A percentile compares a stretch with the other conserved stretches of the same genome.
Conservation (phyloP, 2,113 vertebrate genomes). For the Pelobates fuscus region DNA sequence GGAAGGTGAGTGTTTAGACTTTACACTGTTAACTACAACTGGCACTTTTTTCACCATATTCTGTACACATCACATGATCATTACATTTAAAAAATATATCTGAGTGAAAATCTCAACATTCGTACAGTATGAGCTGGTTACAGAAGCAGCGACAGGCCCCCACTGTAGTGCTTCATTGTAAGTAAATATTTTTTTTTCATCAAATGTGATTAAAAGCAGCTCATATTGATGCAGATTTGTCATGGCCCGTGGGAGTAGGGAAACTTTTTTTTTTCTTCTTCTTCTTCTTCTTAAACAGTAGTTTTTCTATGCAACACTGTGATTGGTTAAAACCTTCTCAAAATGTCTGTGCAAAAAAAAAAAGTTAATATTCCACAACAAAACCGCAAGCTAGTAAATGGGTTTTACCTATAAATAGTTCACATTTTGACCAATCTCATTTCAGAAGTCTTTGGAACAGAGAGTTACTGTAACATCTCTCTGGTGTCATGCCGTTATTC, state of each 20-base stretch:
- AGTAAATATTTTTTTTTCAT: constrained; percentile 75
- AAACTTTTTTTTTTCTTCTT: constrained; percentile 60
- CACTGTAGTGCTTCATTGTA: constrained; percentile 85
- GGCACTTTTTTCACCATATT: constrained; percentile 95
- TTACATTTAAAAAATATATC: constrained; percentile 88
- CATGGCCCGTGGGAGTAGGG: constrained; percentile 62
- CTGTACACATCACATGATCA: constrained; percentile 96
- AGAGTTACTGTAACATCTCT: constrained; percentile 56
- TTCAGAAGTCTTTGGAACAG: constrained; percentile 75
- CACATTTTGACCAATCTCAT: constrained; percentile 76
- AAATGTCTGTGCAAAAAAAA: constrained; percentile 73
- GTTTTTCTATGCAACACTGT: constrained; percentile 78
- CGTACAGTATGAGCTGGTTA: constrained; percentile 75
- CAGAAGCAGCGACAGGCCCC: constrained; percentile 68
- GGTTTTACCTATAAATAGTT: constrained; percentile 83
- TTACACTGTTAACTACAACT: constrained; percentile 94
- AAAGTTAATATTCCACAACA: constrained; percentile 68
- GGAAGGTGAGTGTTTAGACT: constrained; percentile 64
- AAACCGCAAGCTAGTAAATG: constrained; percentile 81
- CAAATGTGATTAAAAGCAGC: constrained; percentile 78
- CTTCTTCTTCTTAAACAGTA: constrained; percentile 71
- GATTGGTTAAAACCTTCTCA: constrained; percentile 82
- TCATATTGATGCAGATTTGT: constrained; percentile 72
- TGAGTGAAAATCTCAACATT: constrained; percentile 77
- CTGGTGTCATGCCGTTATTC: constrained; percentile 62